Evolutionary conservation across 2,797 vertebrate species (phyloP).

Genomic region (Pitangus sulphuratus): DNA sequence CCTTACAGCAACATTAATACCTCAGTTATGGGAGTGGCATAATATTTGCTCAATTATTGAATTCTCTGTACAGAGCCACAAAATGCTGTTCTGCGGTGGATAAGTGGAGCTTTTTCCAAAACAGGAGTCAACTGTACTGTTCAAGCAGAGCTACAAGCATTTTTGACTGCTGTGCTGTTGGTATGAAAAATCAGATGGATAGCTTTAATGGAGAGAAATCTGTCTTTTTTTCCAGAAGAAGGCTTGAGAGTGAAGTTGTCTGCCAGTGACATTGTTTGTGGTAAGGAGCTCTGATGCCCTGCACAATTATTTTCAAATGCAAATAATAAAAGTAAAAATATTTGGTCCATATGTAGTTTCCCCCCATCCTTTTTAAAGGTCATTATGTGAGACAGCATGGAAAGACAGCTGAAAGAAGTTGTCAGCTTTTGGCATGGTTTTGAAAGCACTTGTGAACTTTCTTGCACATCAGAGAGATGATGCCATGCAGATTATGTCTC

Average conservation of each 20-base stretch:
- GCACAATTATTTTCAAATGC: background rate
- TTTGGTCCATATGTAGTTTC: background rate
- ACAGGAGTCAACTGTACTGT: background rate
- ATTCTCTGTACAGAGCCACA: background rate
- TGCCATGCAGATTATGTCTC: background rate
- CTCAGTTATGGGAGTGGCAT: background rate
- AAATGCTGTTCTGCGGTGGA: background rate
- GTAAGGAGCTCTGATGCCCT: background rate
- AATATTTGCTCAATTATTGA: slow-evolving; percentile 38
- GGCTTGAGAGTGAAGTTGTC: background rate
- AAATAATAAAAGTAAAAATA: background rate
- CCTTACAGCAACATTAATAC: slow-evolving; percentile 22
- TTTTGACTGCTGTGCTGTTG: background rate
- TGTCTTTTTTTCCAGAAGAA: background rate
- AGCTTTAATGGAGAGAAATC: background rate
- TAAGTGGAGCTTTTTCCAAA: background rate
- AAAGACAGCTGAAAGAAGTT: background rate
- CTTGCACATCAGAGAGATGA: background rate
- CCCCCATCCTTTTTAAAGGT: background rate
- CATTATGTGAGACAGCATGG: accelerated
- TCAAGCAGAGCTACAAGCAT: background rate
- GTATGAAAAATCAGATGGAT: background rate
- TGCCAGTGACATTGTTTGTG: background rate
- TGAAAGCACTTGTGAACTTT: background rate
- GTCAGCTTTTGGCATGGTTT: background rate